Base-by-base conservation (phyloP, 2,888 invertebrate genomes). In the Nyleta sp. region DNA sequence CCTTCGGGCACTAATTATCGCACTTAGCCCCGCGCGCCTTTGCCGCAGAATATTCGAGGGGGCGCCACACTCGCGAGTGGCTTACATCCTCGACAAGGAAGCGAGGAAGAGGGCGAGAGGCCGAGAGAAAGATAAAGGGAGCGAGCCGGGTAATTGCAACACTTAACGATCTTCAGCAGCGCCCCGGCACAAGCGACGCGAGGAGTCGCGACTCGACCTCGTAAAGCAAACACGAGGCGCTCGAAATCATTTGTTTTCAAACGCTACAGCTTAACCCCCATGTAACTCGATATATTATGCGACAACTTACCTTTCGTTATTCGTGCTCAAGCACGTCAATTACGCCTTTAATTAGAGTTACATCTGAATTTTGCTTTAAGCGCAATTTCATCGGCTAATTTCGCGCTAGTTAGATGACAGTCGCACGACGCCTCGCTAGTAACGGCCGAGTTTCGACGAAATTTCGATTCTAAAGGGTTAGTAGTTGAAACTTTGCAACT, bases 1-100 rank as follows among this genome's bases (percentile, higher is more conserved):
- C 79, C 81, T 78, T 82, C 80, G 76, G 81, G 79, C 83, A 84
- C 87, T 88, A 89, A 88, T 88, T 89, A 88, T 88, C 86, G 84
- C 85, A 85, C 88, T 87, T 84, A 84, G 81, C 79, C 81, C 82
- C 78, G 74, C 73, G 70, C 73, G 77, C 62, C 70, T 70, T 50
- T 50, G 53, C 33, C 31, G 60, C 24, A 46, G 44, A 65, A 17
- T 52, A 65, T 64, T 64, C 74, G 71, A 75, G 74, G 80, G 83
- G 78, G 83, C 79, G 82, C 82, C 83, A 83, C 84, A 81, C 75
- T 84, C 80, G 80, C 84, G 80, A 80, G 81, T 83, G 83, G 83
- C 82, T 85, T 70, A 75, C 82, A 81, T 84, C 79, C 82, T 82
- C 78, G 80, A 73, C 72, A 42, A 18, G 1, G 8, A 18, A 28